Percentiles rank a stretch among this genome's conserved stretches.
Conservation (phyloP, 2,113 vertebrate species). For the Piaya cayana region DNA sequence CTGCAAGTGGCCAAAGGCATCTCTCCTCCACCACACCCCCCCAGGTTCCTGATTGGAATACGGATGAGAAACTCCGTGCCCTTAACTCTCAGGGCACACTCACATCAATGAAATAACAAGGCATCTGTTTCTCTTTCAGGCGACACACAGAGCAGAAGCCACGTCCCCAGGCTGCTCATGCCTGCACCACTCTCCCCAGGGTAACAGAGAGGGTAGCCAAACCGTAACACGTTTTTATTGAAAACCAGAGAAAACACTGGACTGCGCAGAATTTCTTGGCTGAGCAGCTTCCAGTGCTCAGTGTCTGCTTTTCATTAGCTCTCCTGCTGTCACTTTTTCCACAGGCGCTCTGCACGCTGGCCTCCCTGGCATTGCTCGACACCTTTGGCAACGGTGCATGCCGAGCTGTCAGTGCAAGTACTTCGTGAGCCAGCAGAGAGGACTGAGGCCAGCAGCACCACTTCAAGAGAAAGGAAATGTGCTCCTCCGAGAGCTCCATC, state of each 20-base stretch:
- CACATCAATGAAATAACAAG: rapidly evolving
- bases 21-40: neutral
- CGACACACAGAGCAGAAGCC: neutral
- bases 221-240: neutral
- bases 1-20: neutral
- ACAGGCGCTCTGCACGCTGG: neutral
- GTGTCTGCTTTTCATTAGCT: slow-evolving; percentile 54
- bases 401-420: rapidly evolving
- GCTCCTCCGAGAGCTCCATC: neutral
- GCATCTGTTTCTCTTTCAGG: neutral
- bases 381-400: neutral
- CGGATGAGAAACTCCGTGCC: neutral
- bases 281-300: neutral
- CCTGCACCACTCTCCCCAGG: neutral
- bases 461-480: neutral
- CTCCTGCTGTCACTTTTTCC: slow-evolving; percentile 46
- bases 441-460: neutral
- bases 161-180: rapidly evolving
- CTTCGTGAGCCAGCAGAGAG: neutral
- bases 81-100: neutral
- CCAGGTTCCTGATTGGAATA: rapidly evolving
- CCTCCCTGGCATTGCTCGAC: neutral
- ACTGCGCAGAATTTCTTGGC: neutral
- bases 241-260: neutral
- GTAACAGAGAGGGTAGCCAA: neutral